Conservation (phyloP, 2,797 vertebrate genomes). For the Anabacerthia variegaticeps region DNA sequence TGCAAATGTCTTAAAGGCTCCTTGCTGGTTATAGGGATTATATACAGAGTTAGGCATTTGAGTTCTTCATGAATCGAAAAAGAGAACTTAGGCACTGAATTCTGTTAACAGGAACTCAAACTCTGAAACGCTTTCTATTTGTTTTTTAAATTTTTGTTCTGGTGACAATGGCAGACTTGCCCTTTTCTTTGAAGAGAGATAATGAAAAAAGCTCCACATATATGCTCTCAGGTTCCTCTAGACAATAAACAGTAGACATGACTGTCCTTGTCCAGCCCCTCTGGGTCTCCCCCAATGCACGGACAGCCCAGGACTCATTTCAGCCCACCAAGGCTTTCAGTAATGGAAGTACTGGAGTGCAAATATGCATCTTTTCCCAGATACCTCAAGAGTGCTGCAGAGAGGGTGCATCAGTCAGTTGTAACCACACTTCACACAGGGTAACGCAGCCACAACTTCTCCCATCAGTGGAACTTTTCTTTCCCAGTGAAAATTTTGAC, state of each 20-base stretch:
- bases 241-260: not conserved
- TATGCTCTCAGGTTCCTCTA: not conserved
- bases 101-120: rapidly evolving
- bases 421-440: not conserved
- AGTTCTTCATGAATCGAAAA: not conserved
- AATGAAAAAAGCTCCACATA: not conserved
- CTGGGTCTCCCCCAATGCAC: not conserved
- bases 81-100: not conserved
- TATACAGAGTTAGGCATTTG: not conserved
- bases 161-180: not conserved
- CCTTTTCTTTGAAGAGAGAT: not conserved
- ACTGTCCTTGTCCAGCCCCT: not conserved
- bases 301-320: not conserved
- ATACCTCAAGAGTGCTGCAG: not conserved
- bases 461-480: not conserved
- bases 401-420: not conserved
- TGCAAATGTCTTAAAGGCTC: not conserved
- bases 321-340: not conserved
- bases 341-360: not conserved
- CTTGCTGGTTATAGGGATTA: not conserved
- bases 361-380: not conserved
- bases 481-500: not conserved
- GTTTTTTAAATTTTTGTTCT: not conserved
- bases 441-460: not conserved
- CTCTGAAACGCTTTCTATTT: not conserved